These are phyloP conservation scores for Hermatobates lingyangjiaoensis DNA, from an alignment of 1,140 invertebrate genomes.

Conservation along the genomic window DNA sequence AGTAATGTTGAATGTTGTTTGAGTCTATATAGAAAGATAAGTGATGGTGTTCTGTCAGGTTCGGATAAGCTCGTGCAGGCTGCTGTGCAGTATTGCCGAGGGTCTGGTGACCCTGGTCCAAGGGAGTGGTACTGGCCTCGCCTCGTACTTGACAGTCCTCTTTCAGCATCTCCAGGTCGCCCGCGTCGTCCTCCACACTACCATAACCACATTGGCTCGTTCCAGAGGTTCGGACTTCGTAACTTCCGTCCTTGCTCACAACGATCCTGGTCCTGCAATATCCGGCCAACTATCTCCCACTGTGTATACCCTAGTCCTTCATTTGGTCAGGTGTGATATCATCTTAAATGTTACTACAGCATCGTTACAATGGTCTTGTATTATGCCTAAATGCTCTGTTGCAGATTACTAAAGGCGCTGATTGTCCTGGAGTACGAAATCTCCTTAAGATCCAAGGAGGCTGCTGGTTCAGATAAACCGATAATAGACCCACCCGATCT, in stretches of 20 bases:
- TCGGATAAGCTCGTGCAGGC: constrained; percentile 56
- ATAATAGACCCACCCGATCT: constrained; percentile 25
- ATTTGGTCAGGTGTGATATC: constrained; percentile 38
- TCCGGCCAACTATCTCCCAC: constrained; percentile 33
- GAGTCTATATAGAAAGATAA: no score
- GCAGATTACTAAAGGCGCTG: constrained; percentile 43
- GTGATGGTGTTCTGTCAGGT: constrained; percentile 40
- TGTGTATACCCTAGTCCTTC: constrained; percentile 58
- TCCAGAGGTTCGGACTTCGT: constrained; percentile 34
- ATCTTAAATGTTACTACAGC: not conserved
- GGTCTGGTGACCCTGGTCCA: constrained; percentile 65
- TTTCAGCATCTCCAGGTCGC: constrained; percentile 69
- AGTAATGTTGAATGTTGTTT: no score
- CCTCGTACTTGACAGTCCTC: constrained; percentile 64
- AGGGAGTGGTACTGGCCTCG: constrained; percentile 60
- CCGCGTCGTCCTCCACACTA: constrained; percentile 69
- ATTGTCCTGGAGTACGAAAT: constrained; percentile 53
- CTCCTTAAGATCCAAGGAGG: no score
- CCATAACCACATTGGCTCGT: constrained; percentile 42
- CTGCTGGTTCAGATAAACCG: not conserved
- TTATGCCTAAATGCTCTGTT: constrained; percentile 13
- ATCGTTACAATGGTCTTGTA: not conserved
- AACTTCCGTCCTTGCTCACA: constrained; percentile 66
- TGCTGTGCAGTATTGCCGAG: constrained; percentile 54
- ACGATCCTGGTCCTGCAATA: constrained; percentile 38